Percentiles rank a stretch among this genome's conserved stretches.
Conservation (phyloP, 1,140 invertebrate species). For the Elymnias hypermnestra region DNA sequence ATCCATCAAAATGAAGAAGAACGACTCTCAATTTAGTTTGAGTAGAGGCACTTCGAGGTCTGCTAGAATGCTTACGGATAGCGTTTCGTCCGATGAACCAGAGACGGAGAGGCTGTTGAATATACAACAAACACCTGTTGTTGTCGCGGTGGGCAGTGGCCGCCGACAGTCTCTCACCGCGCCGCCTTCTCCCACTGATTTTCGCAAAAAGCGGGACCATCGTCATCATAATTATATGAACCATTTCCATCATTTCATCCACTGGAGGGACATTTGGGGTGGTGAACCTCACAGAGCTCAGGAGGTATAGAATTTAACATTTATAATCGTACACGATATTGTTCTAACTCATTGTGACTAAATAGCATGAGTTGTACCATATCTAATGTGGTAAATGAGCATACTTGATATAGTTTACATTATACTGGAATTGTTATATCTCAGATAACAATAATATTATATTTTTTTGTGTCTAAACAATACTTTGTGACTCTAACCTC, state of each 20-base stretch:
- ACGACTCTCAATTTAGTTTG: constrained; percentile 36
- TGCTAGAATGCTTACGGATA: constrained; percentile 48
- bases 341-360: not conserved
- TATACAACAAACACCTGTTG: constrained; percentile 40
- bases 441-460: too few species aligned
- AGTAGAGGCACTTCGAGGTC: constrained; percentile 38
- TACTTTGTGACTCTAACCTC: too few species aligned
- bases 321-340: not conserved
- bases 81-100: constrained; percentile 59
- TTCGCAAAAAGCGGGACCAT: constrained; percentile 54
- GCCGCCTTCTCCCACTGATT: constrained; percentile 68
- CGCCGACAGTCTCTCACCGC: constrained; percentile 66
- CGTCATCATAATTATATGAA: constrained; percentile 65
- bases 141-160: constrained; percentile 38
- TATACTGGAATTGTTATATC: too few species aligned
- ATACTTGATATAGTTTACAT: too few species aligned
- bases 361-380: not conserved
- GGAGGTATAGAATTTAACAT: constrained; percentile 50
- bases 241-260: constrained; percentile 67
- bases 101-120: constrained; percentile 62
- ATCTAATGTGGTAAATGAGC: too few species aligned
- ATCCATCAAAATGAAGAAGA: constrained; percentile 49
- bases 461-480: too few species aligned
- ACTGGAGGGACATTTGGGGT: constrained; percentile 68
- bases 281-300: constrained; percentile 61